Percentiles rank a stretch among this genome's conserved stretches.
phyloP scores from a whole-genome alignment of 2,113 vertebrate species.

The Phalacrocorax brasilianus region DNA sequence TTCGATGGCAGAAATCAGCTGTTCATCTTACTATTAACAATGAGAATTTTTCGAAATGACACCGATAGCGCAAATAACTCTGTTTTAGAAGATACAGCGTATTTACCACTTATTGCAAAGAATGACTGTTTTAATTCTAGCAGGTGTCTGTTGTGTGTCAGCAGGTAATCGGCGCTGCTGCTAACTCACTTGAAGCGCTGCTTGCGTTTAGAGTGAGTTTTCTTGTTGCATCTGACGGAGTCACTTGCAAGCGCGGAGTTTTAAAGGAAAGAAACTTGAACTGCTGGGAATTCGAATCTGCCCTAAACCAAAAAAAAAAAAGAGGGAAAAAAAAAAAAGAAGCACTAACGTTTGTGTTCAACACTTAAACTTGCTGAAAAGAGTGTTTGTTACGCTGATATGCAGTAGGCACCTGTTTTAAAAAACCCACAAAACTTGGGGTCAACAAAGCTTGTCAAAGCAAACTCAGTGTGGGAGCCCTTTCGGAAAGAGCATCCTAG shows the following conservation, averaged over 20 bases:
- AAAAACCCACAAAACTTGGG: constrained; percentile 32
- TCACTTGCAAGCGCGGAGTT: neutral
- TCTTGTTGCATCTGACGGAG: neutral
- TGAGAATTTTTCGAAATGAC: constrained; percentile 19
- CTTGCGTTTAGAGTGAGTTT: neutral
- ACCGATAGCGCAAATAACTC: constrained; percentile 17
- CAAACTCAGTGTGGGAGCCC: neutral
- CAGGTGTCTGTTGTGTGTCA: constrained; percentile 60
- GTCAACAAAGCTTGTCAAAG: constrained; percentile 25
- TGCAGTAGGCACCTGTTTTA: constrained; percentile 18
- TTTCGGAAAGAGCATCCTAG: constrained; percentile 2
- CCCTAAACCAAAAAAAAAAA: neutral
- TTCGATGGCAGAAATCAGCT: constrained; percentile 59
- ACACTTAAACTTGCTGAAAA: neutral
- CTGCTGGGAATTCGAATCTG: neutral
- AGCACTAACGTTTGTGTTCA: neutral
- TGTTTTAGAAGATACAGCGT: neutral
- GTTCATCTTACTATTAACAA: constrained; percentile 76
- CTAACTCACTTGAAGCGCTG: neutral
- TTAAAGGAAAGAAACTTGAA: neutral
- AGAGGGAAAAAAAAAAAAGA: neutral
- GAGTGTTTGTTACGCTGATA: neutral
- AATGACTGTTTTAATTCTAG: constrained; percentile 33
- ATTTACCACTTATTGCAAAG: neutral
- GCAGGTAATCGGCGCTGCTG: constrained; percentile 14